Evolutionary conservation across 2,888 invertebrate genomes (phyloP).

Genomic region (Shargacucullia verbasci): DNA sequence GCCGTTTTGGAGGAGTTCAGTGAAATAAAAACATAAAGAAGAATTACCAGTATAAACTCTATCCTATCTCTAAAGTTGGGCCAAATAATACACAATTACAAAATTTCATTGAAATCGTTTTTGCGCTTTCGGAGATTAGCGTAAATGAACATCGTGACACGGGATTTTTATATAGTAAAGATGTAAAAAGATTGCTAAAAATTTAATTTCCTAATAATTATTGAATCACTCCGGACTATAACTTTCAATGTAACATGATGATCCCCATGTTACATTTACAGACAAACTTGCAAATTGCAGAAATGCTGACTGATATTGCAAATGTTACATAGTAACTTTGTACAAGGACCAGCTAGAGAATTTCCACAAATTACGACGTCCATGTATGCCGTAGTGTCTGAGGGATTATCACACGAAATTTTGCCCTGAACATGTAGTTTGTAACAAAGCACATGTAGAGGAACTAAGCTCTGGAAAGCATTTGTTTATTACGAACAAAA

Average conservation of each 20-base stretch:
- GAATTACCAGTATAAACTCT: too few species aligned
- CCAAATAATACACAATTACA: too few species aligned
- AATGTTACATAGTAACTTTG: background rate
- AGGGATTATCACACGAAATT: background rate
- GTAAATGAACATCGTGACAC: too few species aligned
- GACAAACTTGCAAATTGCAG: conserved; percentile 9
- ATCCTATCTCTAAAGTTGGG: too few species aligned
- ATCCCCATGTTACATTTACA: conserved; percentile 10
- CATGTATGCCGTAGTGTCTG: background rate
- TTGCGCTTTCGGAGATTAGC: too few species aligned
- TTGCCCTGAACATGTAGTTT: background rate
- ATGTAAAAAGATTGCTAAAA: background rate
- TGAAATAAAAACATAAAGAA: too few species aligned
- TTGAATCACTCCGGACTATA: conserved; percentile 1
- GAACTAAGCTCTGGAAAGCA: too few species aligned
- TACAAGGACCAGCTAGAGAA: background rate
- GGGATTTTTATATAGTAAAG: too few species aligned
- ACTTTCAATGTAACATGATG: conserved; percentile 2
- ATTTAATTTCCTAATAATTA: conserved; percentile 19
- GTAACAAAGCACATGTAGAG: background rate
- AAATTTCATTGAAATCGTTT: too few species aligned
- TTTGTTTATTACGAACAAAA: too few species aligned
- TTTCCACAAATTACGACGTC: background rate
- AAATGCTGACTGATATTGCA: conserved; percentile 3
- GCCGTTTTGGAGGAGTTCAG: too few species aligned